Conservation (phyloP, 2,797 vertebrate genomes). For the Caiman crocodilus region DNA sequence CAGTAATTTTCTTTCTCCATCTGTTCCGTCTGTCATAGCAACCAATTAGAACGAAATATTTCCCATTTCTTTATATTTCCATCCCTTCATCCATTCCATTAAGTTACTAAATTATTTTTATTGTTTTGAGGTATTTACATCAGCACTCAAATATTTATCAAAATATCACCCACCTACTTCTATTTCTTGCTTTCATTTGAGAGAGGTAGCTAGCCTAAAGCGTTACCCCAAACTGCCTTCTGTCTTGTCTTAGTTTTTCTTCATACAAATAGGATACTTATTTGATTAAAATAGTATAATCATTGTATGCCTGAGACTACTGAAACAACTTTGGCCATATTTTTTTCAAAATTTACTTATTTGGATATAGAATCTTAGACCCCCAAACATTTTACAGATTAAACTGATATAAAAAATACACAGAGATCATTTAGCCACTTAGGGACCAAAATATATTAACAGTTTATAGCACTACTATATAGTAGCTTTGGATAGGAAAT, state of each 20-base stretch:
- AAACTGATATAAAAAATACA: neutral
- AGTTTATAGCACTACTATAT: neutral
- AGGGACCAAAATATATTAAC: neutral
- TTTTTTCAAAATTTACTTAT: neutral
- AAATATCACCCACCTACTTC: neutral
- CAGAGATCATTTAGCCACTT: neutral
- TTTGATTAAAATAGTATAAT: neutral
- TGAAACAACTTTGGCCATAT: neutral
- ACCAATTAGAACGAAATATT: neutral
- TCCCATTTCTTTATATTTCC: neutral
- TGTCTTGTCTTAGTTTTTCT: neutral
- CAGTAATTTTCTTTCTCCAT: neutral
- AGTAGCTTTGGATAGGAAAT: neutral
- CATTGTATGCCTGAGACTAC: conserved; percentile 2
- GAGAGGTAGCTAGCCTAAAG: no score
- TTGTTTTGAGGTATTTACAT: neutral
- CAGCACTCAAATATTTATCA: neutral
- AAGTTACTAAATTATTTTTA: neutral
- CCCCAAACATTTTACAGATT: neutral
- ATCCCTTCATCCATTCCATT: neutral
- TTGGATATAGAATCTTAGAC: neutral
- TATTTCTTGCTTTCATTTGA: neutral
- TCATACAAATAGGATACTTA: neutral
- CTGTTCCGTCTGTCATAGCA: neutral
- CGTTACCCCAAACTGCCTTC: no score